A percentile compares a stretch with the other conserved stretches of the same genome.
Conservation (phyloP, 2,797 vertebrate genomes). For the Gila robusta region DNA sequence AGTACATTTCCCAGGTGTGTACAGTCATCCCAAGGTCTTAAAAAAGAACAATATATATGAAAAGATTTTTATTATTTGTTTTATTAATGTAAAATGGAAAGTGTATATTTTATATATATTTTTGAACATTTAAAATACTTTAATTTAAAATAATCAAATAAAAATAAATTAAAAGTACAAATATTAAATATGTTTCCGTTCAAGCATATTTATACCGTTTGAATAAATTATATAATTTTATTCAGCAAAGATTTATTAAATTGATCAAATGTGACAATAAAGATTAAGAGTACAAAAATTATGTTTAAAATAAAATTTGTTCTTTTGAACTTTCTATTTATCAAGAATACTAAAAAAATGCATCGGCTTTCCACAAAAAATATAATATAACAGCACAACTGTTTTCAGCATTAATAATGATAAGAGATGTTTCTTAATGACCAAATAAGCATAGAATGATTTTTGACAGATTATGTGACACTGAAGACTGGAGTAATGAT, state of each 20-base stretch:
- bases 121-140: background rate
- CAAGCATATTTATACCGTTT: background rate
- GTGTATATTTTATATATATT: background rate
- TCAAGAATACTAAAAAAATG: background rate
- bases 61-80: background rate
- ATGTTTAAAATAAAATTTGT: background rate
- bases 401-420: background rate
- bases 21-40: background rate
- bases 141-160: too few species aligned
- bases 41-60: background rate
- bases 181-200: background rate
- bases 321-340: background rate
- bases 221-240: background rate
- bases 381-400: background rate
- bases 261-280: background rate
- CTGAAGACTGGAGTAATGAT: background rate
- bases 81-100: background rate
- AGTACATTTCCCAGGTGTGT: conserved; percentile 16
- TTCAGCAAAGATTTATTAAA: background rate
- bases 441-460: background rate
- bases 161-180: too few species aligned
- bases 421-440: background rate
- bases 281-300: background rate
- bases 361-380: background rate
- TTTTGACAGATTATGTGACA: background rate